Evolutionary conservation across 2,888 invertebrate species (phyloP).

Genomic region (Campoplex nolae): DNA sequence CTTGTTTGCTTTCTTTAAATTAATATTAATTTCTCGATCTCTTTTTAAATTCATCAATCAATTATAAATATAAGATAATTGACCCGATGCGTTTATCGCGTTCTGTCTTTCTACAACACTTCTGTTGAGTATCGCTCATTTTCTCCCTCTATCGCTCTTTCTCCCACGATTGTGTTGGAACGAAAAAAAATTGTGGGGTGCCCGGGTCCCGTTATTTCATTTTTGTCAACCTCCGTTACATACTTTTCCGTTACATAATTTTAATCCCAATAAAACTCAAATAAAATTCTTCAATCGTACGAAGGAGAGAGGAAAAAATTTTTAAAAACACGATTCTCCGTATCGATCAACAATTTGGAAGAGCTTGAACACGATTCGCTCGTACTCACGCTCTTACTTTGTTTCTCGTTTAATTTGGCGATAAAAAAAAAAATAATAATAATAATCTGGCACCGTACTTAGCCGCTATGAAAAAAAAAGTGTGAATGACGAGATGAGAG

Average conservation of each 20-base stretch:
- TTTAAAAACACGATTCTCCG: neutral
- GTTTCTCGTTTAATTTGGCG: constrained; percentile 57
- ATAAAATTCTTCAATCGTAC: constrained; percentile 17
- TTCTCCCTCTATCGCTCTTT: neutral
- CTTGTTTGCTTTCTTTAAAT: neutral
- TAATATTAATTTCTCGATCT: neutral
- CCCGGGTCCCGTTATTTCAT: constrained; percentile 51
- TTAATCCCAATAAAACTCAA: neutral
- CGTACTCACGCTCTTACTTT: neutral
- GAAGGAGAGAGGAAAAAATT: neutral
- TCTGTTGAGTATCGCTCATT: constrained; percentile 2
- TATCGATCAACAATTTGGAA: constrained; percentile 1
- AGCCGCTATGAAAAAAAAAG: neutral
- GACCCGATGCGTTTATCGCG: constrained; percentile 65
- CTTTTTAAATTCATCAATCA: constrained; percentile 47
- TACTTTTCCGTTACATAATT: too few relatives aligned
- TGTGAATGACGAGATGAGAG: constrained; percentile 36
- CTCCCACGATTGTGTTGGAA: constrained; percentile 11
- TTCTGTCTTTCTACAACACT: constrained; percentile 38
- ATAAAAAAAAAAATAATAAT: neutral
- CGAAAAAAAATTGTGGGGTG: constrained; percentile 40
- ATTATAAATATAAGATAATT: constrained; percentile 69
- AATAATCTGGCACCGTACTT: constrained; percentile 54
- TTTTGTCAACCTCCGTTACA: constrained; percentile 22
- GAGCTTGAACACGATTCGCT: neutral